Percentiles rank a stretch among this genome's conserved stretches.
These are phyloP conservation scores for Girardia tigrina DNA, from an alignment of 2,888 invertebrate species.

Conservation along the genomic window DNA sequence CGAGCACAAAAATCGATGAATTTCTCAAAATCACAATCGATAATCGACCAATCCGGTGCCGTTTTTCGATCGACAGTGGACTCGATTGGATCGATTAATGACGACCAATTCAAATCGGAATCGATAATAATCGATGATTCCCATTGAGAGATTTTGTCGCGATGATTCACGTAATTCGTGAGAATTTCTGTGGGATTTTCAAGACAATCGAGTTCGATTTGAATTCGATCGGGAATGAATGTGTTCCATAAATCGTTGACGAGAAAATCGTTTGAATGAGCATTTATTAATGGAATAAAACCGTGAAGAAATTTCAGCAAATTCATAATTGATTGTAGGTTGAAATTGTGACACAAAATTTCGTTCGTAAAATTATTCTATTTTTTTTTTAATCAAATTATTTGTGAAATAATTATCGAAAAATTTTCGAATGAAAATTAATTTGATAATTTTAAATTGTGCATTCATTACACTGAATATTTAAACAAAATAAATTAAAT, in stretches of 20 bases:
- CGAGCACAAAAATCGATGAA: slow-evolving; percentile 37
- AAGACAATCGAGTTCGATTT: neutral
- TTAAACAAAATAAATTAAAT: too few relatives aligned
- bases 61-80: slow-evolving; percentile 6
- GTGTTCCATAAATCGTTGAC: slow-evolving; percentile 40
- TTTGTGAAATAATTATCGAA: too few relatives aligned
- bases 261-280: slow-evolving; percentile 43
- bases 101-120: neutral
- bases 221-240: slow-evolving; percentile 38
- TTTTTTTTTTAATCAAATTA: too few relatives aligned
- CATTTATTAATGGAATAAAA: slow-evolving; percentile 42
- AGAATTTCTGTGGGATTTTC: neutral
- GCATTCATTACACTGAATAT: too few relatives aligned
- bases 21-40: slow-evolving; percentile 36
- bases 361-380: too few relatives aligned
- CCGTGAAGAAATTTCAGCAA: slow-evolving; percentile 38
- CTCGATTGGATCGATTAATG: neutral
- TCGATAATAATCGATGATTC: neutral
- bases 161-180: slow-evolving; percentile 31
- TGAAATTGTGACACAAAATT: too few relatives aligned
- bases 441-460: too few relatives aligned
- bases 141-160: slow-evolving; percentile 38
- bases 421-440: too few relatives aligned
- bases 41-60: slow-evolving; percentile 36
- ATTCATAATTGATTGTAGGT: too few relatives aligned